Evolutionary conservation across 2,888 invertebrate species (phyloP), one percentile per base, ranked within the genome.

Genomic region (Hirtodrosophila alboralis): DNA sequence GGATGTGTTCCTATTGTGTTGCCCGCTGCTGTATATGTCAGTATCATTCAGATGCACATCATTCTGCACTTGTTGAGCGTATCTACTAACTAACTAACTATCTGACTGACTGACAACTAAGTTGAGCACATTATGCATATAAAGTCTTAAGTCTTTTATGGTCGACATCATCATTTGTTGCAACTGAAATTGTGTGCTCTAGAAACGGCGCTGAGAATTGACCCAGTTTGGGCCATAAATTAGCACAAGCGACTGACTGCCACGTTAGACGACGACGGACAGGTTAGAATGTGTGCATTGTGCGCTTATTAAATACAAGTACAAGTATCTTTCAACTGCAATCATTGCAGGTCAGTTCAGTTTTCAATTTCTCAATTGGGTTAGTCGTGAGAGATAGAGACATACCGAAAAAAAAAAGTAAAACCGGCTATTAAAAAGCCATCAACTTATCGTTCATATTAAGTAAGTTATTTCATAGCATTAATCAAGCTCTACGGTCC

Each of bases 371-470:
- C 43, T 51, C 74, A 78, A 79, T 69, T 79, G 47, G 79, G 79
- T 81, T 85, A 79, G 57, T 48, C 58, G 43, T 66, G 71, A 70
- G 76, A 52, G 51, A 68, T 66, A 61, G 40, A 59, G 31, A 49
- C 41, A 9, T 38, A 41, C 5, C 18, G 43, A 38, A 47, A 13
- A 68, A 56, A 69, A 57, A 38, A 38, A 47, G n/a, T n/a, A 61
- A 80, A 64, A 68, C 56, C 67, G 51, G 38, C 75, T 69, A 79
- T 79, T 79, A 84, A 84, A 79, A 84, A 51, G 53, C 51, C 79
- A 85, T 79, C 75, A 81, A 54, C 63, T 75, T 81, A 85, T 79
- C 83, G 81, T 83, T 73, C 81, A 79, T 81, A 84, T 84, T 75
- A 81, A 78, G 85, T 75, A 81, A 78, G 85, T 79, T 79, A 79